Conservation (phyloP, 2,888 invertebrate species). For the Cryptus armator region DNA sequence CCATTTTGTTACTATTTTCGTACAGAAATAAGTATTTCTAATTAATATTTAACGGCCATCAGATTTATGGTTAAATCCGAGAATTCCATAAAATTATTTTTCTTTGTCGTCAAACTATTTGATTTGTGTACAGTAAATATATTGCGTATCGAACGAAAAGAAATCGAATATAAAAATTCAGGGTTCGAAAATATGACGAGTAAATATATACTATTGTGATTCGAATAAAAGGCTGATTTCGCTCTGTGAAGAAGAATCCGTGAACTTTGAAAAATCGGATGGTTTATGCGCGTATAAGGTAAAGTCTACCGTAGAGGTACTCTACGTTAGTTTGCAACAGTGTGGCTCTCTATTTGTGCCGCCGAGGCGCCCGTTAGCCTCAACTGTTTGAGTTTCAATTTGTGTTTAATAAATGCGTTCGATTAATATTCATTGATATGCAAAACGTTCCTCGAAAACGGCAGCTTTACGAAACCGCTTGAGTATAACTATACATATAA, state of each 20-base stretch:
- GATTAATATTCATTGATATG: slow-evolving; percentile 82
- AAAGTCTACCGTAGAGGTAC: not conserved
- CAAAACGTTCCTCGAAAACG: slow-evolving; percentile 76
- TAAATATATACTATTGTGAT: not conserved
- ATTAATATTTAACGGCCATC: too few species aligned
- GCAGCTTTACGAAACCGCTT: slow-evolving; percentile 68
- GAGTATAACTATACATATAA: slow-evolving; percentile 37
- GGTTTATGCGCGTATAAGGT: not conserved
- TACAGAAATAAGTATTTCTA: too few species aligned
- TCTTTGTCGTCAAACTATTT: too few species aligned
- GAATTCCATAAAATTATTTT: too few species aligned
- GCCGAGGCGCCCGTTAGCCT: slow-evolving; percentile 22
- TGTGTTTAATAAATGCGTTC: slow-evolving; percentile 80
- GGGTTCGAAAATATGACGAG: not conserved
- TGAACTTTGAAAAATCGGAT: not conserved
- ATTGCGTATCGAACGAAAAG: not conserved
- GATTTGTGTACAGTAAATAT: not conserved
- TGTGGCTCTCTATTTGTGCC: slow-evolving; percentile 8
- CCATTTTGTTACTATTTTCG: too few species aligned
- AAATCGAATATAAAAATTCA: slow-evolving; percentile 6
- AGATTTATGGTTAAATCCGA: too few species aligned
- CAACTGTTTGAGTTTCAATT: slow-evolving; percentile 79
- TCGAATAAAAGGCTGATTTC: not conserved
- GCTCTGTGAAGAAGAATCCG: not conserved
- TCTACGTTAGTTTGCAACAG: slow-evolving; percentile 31